These are phyloP conservation scores for Saccopteryx leptura DNA, from an alignment of 2,113 vertebrate genomes.

Conservation along the genomic window DNA sequence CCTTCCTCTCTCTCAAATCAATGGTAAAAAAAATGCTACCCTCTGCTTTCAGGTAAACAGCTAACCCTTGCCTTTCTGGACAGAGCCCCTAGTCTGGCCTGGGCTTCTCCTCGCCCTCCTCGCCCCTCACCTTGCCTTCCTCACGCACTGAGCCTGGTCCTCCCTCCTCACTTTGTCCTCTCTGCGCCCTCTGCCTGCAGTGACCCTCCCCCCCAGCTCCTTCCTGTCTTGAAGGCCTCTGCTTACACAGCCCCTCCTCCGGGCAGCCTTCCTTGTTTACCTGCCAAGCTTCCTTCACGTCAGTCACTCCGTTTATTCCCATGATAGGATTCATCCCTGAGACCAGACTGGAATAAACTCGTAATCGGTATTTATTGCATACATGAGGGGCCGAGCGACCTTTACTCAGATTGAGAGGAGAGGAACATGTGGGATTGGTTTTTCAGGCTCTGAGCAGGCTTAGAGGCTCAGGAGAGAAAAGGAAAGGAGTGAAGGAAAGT, in stretches of 20 bases:
- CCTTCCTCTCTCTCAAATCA: too few relatives aligned
- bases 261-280: not conserved
- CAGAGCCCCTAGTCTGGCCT: not conserved
- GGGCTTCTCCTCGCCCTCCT: not conserved
- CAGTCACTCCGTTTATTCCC: not conserved
- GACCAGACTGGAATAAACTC: not conserved
- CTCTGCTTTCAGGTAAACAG: not conserved
- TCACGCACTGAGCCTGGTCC: not conserved
- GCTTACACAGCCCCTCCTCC: not conserved
- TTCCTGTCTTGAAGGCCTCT: not conserved
- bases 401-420: not conserved
- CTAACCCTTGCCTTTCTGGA: not conserved
- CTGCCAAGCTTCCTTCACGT: not conserved
- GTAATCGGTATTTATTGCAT: not conserved
- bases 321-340: not conserved
- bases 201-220: not conserved
- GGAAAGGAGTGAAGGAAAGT: not conserved
- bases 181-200: not conserved
- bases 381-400: not conserved
- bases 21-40: not conserved
- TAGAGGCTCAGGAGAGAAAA: not conserved
- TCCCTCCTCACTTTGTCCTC: not conserved
- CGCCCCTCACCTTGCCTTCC: not conserved
- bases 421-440: rapidly evolving
- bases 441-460: not conserved